phyloP scores from a whole-genome alignment of 2,888 invertebrate genomes.

The Philaethria dido region DNA sequence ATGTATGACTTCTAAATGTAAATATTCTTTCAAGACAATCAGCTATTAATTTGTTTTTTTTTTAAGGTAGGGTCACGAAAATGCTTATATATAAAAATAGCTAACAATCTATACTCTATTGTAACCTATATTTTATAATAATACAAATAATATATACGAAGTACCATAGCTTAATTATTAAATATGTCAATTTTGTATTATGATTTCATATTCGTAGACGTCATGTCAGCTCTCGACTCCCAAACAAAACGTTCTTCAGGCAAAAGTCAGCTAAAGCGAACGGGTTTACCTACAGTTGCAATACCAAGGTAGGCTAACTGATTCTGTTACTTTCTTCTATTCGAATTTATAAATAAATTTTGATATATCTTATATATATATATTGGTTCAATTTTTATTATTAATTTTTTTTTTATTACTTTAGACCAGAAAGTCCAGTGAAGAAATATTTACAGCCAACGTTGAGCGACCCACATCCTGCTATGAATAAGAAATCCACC shows the following conservation, averaged over 20 bases:
- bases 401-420: not conserved
- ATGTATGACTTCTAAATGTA: too few species aligned
- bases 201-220: conserved; percentile 54
- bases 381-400: not conserved
- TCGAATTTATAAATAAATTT: too few species aligned
- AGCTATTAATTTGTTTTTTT: too few species aligned
- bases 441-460: conserved; percentile 93
- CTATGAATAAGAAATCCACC: conserved; percentile 83
- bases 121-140: too few species aligned
- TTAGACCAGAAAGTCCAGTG: conserved; percentile 91
- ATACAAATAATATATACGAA: too few species aligned
- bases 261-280: conserved; percentile 71
- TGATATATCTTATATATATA: not conserved
- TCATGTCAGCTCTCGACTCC: conserved; percentile 68
- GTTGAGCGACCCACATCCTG: conserved; percentile 88
- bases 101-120: too few species aligned
- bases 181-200: not conserved
- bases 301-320: conserved; percentile 64
- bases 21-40: too few species aligned
- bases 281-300: conserved; percentile 69
- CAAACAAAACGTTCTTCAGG: conserved; percentile 72
- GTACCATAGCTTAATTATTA: not conserved
- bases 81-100: too few species aligned
- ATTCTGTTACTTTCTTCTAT: too few species aligned
- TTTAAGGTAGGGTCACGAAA: too few species aligned